Evolutionary conservation across 2,888 invertebrate species (phyloP), one percentile per base, ranked within the genome.

Genomic region (Campoplex nolae): DNA sequence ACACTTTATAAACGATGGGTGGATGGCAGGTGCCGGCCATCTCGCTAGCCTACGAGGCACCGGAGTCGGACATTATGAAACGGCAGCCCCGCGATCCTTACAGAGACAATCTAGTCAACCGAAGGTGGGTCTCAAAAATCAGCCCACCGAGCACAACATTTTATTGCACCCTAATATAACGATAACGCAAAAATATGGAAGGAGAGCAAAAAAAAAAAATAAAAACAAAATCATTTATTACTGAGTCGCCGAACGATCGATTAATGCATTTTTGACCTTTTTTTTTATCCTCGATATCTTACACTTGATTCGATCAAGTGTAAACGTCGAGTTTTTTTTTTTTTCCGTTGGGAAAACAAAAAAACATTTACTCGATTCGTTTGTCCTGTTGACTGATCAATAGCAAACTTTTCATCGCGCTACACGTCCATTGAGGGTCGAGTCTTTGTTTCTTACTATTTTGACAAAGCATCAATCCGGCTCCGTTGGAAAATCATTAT

Each of bases 11-110:
- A 93, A 91, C 90, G 92, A 92, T 93, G 92, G 88, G 92, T 92
- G 93, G 92, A 94, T 93, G 93, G 92, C 93, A 98, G 98, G 98
- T 98, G 96, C 99, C 99, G 96, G 99, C 99, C 96, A 99, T 99
- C 96, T 99, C 99, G 96, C 97, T 99, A 97, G 99, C 99, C 96
- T 99, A 99, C 96, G 99, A 99, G 97, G 98, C 98, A 96, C 98
- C 99, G 95, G 99, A 99, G 97, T 98, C 98, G 95, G 99, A 99
- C 97, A 99, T 99, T 96, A 99, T 99, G 99, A 99, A 99, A 97
- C 97, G 99, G 95, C 98, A 98, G 96, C 99, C 99, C 95, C 97
- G 99, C 96, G 97, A 99, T 96, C 98, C 99, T 95, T 97, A 98
- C 96, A 97, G 97, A 96, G 99, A 99, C 97, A 99, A 99, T 97